These are phyloP conservation scores for Kryptolebias marmoratus DNA, from an alignment of 2,113 vertebrate genomes.

Conservation along the genomic window DNA sequence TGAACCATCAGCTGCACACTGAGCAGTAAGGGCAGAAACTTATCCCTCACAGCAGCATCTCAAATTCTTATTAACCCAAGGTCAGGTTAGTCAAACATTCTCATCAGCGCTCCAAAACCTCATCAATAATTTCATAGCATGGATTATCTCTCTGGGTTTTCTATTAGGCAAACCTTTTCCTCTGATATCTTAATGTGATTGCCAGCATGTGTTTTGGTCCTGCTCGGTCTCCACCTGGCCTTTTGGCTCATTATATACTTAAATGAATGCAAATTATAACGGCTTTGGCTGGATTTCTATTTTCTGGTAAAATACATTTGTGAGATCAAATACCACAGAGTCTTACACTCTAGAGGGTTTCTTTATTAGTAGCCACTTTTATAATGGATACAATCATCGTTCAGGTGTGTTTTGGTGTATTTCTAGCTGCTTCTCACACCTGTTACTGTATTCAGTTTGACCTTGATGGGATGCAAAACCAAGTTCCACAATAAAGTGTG, in stretches of 20 bases:
- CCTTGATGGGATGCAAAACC: not conserved
- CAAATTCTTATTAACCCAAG: slow-evolving; percentile 67
- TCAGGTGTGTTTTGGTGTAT: not conserved
- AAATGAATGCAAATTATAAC: slow-evolving; percentile 61
- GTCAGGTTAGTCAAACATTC: slow-evolving; percentile 69
- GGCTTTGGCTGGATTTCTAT: not conserved
- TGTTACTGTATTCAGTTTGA: not conserved
- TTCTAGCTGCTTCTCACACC: not conserved
- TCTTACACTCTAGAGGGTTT: not conserved
- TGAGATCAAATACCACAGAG: slow-evolving; percentile 2
- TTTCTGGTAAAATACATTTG: not conserved
- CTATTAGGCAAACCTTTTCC: slow-evolving; percentile 53
- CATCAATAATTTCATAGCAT: slow-evolving; percentile 61
- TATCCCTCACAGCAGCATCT: slow-evolving; percentile 33
- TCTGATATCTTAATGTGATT: slow-evolving; percentile 65
- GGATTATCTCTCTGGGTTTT: slow-evolving; percentile 58
- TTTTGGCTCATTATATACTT: slow-evolving; percentile 45
- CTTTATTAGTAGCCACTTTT: not conserved
- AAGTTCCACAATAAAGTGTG: not conserved
- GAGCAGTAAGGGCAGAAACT: slow-evolving; percentile 27
- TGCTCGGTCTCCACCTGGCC: slow-evolving; percentile 35
- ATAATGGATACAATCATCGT: too few relatives aligned
- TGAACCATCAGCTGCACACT: slow-evolving; percentile 45
- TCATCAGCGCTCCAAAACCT: slow-evolving; percentile 51
- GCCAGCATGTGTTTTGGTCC: slow-evolving; percentile 53